phyloP scores from a whole-genome alignment of 2,797 vertebrate genomes.

The Melanotaenia nigrans region DNA sequence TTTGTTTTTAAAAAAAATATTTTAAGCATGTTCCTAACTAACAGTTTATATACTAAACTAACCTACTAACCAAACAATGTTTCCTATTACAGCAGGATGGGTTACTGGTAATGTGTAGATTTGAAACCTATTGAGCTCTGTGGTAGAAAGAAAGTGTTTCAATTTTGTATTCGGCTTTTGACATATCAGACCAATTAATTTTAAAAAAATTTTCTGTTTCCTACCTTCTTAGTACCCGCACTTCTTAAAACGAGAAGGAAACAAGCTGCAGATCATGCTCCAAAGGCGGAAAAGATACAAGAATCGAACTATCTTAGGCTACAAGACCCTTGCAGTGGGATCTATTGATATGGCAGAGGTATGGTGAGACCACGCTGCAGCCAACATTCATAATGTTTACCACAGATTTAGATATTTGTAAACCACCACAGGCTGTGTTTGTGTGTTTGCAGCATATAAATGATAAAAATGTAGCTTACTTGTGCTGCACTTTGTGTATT shows the following conservation, averaged over 20 bases:
- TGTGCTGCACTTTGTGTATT: constrained; percentile 1
- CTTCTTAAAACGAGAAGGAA: constrained; percentile 96
- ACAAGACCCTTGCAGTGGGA: constrained; percentile 94
- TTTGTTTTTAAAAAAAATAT: too few relatives aligned
- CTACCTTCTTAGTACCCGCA: constrained; percentile 89
- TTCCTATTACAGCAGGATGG: neutral
- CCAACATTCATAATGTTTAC: neutral
- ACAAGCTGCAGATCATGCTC: constrained; percentile 96
- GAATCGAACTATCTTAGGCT: constrained; percentile 94
- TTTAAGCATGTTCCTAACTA: neutral
- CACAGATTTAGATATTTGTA: neutral
- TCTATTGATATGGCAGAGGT: constrained; percentile 98
- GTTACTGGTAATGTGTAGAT: neutral
- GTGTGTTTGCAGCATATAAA: neutral
- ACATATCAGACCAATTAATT: neutral
- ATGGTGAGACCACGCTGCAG: neutral
- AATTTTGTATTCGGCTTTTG: neutral
- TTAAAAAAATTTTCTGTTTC: neutral
- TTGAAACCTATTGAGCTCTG: neutral
- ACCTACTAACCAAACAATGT: neutral
- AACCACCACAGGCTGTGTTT: neutral
- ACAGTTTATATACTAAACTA: neutral
- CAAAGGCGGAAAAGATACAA: constrained; percentile 96
- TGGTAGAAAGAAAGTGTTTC: neutral
- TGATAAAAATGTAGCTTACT: neutral